Evolutionary conservation across 2,888 invertebrate species (phyloP), one percentile per base, ranked within the genome.

Genomic region (Cinara cedri): DNA sequence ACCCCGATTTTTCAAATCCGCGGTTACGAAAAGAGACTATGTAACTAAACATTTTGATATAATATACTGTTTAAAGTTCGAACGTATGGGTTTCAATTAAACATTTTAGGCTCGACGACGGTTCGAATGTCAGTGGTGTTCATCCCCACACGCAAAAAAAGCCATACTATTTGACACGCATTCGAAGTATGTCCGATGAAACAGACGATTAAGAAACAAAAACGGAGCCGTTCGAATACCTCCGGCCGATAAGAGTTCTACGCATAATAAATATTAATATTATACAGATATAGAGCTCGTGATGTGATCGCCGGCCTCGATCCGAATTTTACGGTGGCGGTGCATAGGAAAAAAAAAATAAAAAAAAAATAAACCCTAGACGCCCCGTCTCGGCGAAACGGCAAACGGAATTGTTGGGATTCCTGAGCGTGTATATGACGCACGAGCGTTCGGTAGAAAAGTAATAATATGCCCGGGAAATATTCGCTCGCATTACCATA

Each of bases 401-500:
- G 4, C 49, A n/a, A 34, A 51, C 26, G 51, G 51, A 70, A 70
- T 70, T 13, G 19, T 70, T 70, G 3, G 19, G 68, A 70, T 70
- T 70, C 68, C 68, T 14, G 26, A 70, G 26, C 16, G 49, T 13
- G 26, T 51, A 14, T 42, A 63, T 63, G 19, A 63, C 16, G 19
- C 42, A 1, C 14, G 44, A 6, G 42, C 34, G 34, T 62, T n/a
- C 42, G 44, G 21, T 13, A n/a, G 51, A 51, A 70, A 70, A 51
- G 68, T 54, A 70, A 70, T 70, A 70, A 70, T 70, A 70, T 51
- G 51, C 13, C 8, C 34, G 34, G 51, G 19, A 70, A 70, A 51
- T 70, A n/a, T 70, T 54, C 51, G 19, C n/a, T 1, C 51, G 19
- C 11, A 70, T 70, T 54, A 70, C 19, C 51, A 70, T 70, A 34